Base-by-base conservation (phyloP, 2,797 vertebrate species). In the Brotula barbata region DNA sequence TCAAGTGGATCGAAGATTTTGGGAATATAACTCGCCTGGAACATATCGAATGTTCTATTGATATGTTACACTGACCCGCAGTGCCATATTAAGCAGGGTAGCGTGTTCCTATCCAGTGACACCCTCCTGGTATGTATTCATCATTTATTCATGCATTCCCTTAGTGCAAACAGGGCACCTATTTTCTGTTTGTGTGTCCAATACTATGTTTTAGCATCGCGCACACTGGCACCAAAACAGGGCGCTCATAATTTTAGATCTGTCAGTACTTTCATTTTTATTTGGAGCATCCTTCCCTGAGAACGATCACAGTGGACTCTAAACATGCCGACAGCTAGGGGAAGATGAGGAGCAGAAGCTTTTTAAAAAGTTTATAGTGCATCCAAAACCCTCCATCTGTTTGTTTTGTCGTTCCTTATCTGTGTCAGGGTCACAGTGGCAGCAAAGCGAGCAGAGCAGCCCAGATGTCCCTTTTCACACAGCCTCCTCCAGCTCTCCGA, bases 381-480 rank as follows among this genome's bases (percentile, higher is more conserved):
- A 54, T 56, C 52, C 47, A 78, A 8, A 60, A 77, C 53, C n/a
- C 7, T 54, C 51, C 34, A 7, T 66, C 20, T 44, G 1, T 46
- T 31, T 50, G 54, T 62, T 59, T 48, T 69, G 47, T 43, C 54
- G 51, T 48, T 61, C 19, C 61, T 71, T 58, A 53, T 75, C 46
- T 75, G 55, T 77, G 65, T 77, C 64, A 77, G 64, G 63, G 64
- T 78, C 36, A 75, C 43, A 41, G 16, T 39, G 16, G 47, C 46
- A 63, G 40, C 33, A 36, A 22, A 15, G 37, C 34, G 13, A 13
- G 42, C 59, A 42, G 31, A 57, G 34, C 45, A 16, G 19, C 47
- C 41, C 48, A 64, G 60, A 68, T 73, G 62, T 65, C 50, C 39
- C 23, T 20, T 63, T 71, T 74, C 60, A 58, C 47, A 57, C 63